These are phyloP conservation scores for Craseonycteris thonglongyai DNA, from an alignment of 2,113 vertebrate genomes.

Conservation along the genomic window DNA sequence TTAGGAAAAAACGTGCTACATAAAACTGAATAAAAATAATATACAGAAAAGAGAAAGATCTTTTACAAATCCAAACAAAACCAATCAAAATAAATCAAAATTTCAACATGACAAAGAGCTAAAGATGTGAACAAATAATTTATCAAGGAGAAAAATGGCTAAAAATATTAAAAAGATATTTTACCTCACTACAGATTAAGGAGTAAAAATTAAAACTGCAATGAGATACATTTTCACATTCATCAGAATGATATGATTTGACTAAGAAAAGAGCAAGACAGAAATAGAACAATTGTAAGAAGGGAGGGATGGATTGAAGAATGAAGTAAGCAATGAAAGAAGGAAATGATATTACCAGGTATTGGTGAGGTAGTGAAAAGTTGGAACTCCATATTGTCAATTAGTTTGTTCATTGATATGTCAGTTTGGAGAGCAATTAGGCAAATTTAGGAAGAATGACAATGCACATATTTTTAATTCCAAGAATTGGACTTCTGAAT, in stretches of 20 bases:
- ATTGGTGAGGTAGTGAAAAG: not conserved
- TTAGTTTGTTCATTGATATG: not conserved
- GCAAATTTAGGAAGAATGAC: not conserved
- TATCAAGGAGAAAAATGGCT: not conserved
- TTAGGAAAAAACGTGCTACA: not conserved
- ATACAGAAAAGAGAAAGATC: not conserved
- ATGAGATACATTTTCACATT: not conserved
- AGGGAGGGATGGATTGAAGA: not conserved
- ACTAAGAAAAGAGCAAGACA: not conserved
- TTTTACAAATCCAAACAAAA: not conserved
- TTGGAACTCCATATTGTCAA: not conserved
- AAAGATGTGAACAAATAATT: not conserved
- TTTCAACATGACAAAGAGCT: not conserved
- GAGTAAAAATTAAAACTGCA: not conserved
- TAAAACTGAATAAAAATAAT: not conserved
- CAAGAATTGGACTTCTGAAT: not conserved
- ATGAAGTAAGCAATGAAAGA: not conserved
- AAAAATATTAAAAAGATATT: not conserved
- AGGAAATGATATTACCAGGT: rapidly evolving
- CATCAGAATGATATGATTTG: not conserved
- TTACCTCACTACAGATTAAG: not conserved
- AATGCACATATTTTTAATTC: not conserved
- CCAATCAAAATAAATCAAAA: not conserved
- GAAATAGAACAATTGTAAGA: not conserved
- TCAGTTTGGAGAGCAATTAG: not conserved